phyloP scores from a whole-genome alignment of 1,140 invertebrate species.

The Tenebrio molitor region DNA sequence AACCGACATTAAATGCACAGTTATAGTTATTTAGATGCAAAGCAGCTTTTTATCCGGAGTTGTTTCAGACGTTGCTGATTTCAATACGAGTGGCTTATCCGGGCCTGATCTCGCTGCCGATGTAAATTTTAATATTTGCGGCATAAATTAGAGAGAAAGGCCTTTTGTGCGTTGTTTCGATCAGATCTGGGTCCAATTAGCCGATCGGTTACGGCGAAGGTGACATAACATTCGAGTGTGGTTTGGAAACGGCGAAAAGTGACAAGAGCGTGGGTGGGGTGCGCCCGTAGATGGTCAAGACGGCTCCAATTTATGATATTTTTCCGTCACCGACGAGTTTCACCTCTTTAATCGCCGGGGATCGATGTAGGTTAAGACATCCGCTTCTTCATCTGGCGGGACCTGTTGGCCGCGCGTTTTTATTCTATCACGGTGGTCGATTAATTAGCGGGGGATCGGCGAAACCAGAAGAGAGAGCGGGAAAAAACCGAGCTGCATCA shows the following conservation, averaged over 20 bases:
- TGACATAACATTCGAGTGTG: constrained; percentile 6
- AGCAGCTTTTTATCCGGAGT: constrained; percentile 20
- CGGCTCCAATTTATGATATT: constrained; percentile 6
- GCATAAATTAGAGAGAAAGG: constrained; percentile 26
- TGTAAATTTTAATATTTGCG: constrained; percentile 23
- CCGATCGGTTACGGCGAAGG: constrained; percentile 13
- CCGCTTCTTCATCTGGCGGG: constrained; percentile 26
- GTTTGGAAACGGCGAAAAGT: constrained; percentile 15
- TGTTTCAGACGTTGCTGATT: constrained; percentile 36
- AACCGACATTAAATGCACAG: constrained; percentile 5
- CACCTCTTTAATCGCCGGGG: constrained; percentile 12
- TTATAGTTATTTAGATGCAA: constrained; percentile 39
- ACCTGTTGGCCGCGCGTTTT: not conserved
- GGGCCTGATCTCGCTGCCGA: not conserved
- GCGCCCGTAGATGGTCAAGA: constrained; percentile 5
- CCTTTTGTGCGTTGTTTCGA: not conserved
- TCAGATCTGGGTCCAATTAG: constrained; percentile 16
- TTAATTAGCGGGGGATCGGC: constrained; percentile 16
- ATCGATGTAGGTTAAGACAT: constrained; percentile 24
- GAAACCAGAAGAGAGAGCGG: not conserved
- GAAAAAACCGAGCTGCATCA: constrained; percentile 9
- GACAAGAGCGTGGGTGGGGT: constrained; percentile 14
- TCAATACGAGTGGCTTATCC: constrained; percentile 27
- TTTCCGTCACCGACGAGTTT: constrained; percentile 4
- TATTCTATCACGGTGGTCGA: constrained; percentile 1